phyloP scores from a whole-genome alignment of 2,797 vertebrate genomes.

The Alfaro cultratus region DNA sequence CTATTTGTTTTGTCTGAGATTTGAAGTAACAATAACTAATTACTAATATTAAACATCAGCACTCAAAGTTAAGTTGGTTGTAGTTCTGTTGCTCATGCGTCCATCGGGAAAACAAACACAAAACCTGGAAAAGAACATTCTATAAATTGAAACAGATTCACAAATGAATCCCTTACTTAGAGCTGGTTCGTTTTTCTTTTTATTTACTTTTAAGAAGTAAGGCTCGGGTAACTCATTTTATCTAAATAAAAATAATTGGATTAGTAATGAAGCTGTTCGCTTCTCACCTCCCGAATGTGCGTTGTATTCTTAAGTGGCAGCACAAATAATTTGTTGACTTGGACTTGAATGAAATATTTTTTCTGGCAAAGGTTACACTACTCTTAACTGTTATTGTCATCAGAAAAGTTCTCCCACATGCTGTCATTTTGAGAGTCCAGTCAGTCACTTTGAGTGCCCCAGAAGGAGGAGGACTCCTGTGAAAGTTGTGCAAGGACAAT shows the following conservation, averaged over 20 bases:
- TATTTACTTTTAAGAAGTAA: not conserved
- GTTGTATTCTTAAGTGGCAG: not conserved
- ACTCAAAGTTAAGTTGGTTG: not conserved
- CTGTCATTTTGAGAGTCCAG: not conserved
- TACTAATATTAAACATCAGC: not conserved
- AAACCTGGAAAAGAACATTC: not conserved
- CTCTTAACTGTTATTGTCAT: not conserved
- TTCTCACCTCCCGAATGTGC: not conserved
- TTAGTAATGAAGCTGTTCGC: not conserved
- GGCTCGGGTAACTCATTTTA: not conserved
- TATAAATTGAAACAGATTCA: not conserved
- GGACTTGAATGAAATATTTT: not conserved
- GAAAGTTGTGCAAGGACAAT: not conserved
- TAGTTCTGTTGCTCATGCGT: not conserved
- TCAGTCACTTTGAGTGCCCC: too few species aligned
- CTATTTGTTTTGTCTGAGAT: slow-evolving; percentile 37
- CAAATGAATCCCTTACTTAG: not conserved
- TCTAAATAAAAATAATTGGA: not conserved
- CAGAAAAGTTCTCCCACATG: not conserved
- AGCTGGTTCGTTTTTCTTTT: not conserved
- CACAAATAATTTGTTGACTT: not conserved
- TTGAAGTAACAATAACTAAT: slow-evolving; percentile 7
- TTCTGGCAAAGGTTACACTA: too few species aligned
- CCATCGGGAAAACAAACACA: not conserved
- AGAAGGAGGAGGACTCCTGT: not conserved